Percentiles rank a stretch among this genome's conserved stretches.
These are phyloP conservation scores for Spinus olivaceus DNA, from an alignment of 2,797 vertebrate genomes.

Conservation along the genomic window DNA sequence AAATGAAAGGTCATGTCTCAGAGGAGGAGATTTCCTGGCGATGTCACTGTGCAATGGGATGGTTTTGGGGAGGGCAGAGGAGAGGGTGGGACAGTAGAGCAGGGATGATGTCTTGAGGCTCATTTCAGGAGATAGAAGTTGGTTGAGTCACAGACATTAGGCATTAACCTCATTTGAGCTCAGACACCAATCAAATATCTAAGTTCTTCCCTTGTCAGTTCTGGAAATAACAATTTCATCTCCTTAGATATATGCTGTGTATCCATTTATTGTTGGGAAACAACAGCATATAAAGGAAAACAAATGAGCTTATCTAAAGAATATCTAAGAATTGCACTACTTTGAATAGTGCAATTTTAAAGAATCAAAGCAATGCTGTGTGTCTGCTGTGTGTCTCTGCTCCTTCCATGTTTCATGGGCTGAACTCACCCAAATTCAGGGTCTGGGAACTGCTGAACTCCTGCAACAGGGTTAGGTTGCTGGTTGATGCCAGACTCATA, in stretches of 20 bases:
- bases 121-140: neutral
- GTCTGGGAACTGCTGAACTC: neutral
- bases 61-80: neutral
- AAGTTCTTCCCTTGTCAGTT: neutral
- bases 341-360: neutral
- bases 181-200: neutral
- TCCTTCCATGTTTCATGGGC: neutral
- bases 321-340: neutral
- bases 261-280: neutral
- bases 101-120: neutral
- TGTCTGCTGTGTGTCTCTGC: neutral
- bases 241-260: neutral
- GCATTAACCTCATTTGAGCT: neutral
- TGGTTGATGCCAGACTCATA: neutral
- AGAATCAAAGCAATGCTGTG: neutral
- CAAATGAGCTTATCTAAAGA: neutral
- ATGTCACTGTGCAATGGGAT: neutral
- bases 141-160: neutral
- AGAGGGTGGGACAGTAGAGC: neutral
- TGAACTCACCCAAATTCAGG: neutral
- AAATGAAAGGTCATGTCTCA: neutral
- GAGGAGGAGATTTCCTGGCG: neutral
- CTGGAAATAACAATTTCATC: neutral
- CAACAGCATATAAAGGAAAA: neutral
- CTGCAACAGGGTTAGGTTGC: neutral